phyloP scores from a whole-genome alignment of 2,888 invertebrate species.

The Athalia circularis region DNA sequence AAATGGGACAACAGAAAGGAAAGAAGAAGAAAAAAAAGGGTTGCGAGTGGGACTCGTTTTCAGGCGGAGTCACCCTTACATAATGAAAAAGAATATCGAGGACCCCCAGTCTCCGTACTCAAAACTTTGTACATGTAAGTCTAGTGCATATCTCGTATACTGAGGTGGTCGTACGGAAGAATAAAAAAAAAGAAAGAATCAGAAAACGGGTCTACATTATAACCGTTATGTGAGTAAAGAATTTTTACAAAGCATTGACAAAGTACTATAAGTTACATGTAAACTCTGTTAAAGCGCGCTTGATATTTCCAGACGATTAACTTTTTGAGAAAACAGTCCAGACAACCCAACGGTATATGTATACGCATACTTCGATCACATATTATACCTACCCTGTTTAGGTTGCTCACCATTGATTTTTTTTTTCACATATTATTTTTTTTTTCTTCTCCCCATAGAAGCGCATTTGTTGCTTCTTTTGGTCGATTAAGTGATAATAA shows the following conservation, averaged over 20 bases:
- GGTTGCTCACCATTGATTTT: constrained; percentile 9
- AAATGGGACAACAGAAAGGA: not conserved
- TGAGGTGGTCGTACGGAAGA: not conserved
- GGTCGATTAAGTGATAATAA: constrained; percentile 41
- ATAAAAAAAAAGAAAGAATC: not conserved
- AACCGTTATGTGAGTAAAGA: constrained; percentile 26
- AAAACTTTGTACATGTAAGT: not conserved
- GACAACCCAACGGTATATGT: constrained; percentile 14
- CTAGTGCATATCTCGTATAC: not conserved
- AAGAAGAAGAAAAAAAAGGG: constrained; percentile 13
- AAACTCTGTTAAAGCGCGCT: constrained; percentile 44
- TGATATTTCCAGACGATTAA: constrained; percentile 47
- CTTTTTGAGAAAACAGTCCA: constrained; percentile 38
- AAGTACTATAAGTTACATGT: constrained; percentile 2
- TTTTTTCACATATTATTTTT: constrained; percentile 12
- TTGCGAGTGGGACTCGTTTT: constrained; percentile 23
- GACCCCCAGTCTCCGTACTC: constrained; percentile 13
- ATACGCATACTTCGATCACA: no score
- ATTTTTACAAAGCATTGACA: constrained; percentile 19
- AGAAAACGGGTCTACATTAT: constrained; percentile 7
- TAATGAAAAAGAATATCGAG: constrained; percentile 9
- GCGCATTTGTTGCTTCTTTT: constrained; percentile 24
- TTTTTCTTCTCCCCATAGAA: constrained; percentile 11
- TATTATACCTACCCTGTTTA: not conserved
- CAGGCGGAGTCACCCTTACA: constrained; percentile 31